Evolutionary conservation across 2,888 invertebrate genomes (phyloP).

Genomic region (Melanchra persicariae): DNA sequence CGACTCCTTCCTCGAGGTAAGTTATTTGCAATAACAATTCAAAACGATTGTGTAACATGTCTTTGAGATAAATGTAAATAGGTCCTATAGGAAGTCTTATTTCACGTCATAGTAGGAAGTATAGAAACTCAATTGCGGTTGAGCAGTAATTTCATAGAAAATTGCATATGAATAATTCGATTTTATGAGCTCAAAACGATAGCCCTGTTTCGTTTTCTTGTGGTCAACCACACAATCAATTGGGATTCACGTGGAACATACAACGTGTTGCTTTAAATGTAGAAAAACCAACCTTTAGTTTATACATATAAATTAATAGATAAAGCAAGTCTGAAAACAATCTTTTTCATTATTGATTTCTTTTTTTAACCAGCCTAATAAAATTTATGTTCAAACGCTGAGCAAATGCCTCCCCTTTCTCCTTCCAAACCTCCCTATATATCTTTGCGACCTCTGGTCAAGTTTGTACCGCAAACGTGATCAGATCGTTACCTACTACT

Average conservation of each 20-base stretch:
- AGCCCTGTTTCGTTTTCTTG: constrained; percentile 39
- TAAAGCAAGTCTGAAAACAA: too few relatives aligned
- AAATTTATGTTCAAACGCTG: too few relatives aligned
- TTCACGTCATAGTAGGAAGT: constrained; percentile 20
- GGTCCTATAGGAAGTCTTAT: constrained; percentile 10
- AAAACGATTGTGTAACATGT: constrained; percentile 20
- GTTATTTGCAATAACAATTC: constrained; percentile 30
- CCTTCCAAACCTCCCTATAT: too few relatives aligned
- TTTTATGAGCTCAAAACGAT: constrained; percentile 36
- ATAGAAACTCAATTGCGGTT: constrained; percentile 61
- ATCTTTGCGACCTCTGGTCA: too few relatives aligned
- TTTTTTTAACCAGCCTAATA: too few relatives aligned
- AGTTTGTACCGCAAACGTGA: too few relatives aligned
- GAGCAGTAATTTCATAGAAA: constrained; percentile 33
- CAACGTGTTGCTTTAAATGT: not conserved
- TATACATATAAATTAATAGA: too few relatives aligned
- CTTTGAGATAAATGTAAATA: constrained; percentile 5
- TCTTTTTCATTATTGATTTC: too few relatives aligned
- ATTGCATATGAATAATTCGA: constrained; percentile 21
- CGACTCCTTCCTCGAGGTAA: constrained; percentile 94
- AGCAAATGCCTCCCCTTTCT: too few relatives aligned
- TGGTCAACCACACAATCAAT: constrained; percentile 38
- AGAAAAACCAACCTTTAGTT: not conserved
- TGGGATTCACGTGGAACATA: not conserved
- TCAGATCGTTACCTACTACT: too few relatives aligned